Evolutionary conservation across 2,797 vertebrate species (phyloP).

Genomic region (Falco peregrinus): DNA sequence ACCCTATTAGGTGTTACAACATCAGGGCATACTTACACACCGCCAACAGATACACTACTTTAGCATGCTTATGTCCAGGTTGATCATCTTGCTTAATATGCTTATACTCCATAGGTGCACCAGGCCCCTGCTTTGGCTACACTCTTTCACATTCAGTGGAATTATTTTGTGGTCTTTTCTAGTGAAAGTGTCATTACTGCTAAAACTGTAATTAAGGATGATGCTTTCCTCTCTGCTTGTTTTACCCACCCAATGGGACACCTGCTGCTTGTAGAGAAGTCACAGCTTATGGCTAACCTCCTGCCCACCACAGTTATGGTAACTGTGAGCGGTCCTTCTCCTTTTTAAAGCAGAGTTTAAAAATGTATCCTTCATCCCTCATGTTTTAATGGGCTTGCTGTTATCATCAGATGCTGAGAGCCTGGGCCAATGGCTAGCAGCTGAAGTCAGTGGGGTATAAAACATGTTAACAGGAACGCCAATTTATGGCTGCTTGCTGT

Average conservation of each 20-base stretch:
- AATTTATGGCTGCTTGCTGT: background rate
- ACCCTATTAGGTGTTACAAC: background rate
- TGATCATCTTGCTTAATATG: background rate
- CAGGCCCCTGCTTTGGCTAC: background rate
- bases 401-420: background rate
- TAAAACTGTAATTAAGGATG: background rate
- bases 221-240: background rate
- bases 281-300: background rate
- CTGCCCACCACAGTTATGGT: accelerated
- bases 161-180: background rate
- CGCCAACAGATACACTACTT: background rate
- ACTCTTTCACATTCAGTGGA: background rate
- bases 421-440: background rate
- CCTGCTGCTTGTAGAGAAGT: background rate
- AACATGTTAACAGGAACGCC: background rate
- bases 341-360: background rate
- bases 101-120: background rate
- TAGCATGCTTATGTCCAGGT: background rate
- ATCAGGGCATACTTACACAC: background rate
- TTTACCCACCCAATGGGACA: background rate
- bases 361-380: background rate
- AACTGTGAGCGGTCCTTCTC: background rate
- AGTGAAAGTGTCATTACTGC: accelerated
- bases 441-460: background rate
- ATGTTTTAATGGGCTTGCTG: background rate